Conservation (phyloP, 2,797 vertebrate genomes). For the Ctenochaetus hawaiiensis region DNA sequence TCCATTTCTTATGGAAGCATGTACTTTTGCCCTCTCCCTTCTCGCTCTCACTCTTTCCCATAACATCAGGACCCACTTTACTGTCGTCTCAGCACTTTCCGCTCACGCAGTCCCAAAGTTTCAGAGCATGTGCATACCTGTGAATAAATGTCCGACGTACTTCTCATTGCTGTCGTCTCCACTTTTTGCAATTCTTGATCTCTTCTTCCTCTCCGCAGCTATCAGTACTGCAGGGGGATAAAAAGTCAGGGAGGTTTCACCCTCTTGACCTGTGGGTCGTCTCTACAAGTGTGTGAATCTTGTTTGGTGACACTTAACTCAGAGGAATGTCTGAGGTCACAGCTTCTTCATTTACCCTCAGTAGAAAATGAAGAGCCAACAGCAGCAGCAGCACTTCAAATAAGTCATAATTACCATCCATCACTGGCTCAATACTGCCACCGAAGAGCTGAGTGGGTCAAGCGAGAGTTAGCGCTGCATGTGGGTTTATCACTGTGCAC, state of each 20-base stretch:
- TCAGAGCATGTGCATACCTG: conserved; percentile 23
- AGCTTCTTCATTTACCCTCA: conserved; percentile 32
- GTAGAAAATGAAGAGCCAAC: conserved; percentile 57
- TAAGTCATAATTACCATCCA: conserved; percentile 57
- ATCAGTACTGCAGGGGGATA: neutral
- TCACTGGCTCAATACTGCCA: conserved; percentile 32
- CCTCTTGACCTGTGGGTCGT: conserved; percentile 24
- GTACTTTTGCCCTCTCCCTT: conserved; percentile 54
- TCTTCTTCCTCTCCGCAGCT: neutral
- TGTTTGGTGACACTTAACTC: conserved; percentile 36
- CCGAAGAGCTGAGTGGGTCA: conserved; percentile 36
- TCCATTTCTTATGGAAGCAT: conserved; percentile 75
- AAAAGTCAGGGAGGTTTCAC: conserved; percentile 17
- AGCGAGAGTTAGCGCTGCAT: conserved; percentile 19
- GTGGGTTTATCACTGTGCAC: conserved; percentile 22
- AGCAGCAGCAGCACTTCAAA: conserved; percentile 42
- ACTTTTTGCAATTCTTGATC: neutral
- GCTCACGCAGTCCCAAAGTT: conserved; percentile 30
- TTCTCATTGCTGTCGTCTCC: neutral
- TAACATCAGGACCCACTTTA: conserved; percentile 65
- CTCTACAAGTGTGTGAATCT: conserved; percentile 33
- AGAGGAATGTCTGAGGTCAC: conserved; percentile 54
- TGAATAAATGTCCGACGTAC: neutral
- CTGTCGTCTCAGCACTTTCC: conserved; percentile 23
- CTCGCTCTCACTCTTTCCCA: conserved; percentile 67